phyloP scores from a whole-genome alignment of 2,888 invertebrate genomes.

The Cyclophora punctaria region DNA sequence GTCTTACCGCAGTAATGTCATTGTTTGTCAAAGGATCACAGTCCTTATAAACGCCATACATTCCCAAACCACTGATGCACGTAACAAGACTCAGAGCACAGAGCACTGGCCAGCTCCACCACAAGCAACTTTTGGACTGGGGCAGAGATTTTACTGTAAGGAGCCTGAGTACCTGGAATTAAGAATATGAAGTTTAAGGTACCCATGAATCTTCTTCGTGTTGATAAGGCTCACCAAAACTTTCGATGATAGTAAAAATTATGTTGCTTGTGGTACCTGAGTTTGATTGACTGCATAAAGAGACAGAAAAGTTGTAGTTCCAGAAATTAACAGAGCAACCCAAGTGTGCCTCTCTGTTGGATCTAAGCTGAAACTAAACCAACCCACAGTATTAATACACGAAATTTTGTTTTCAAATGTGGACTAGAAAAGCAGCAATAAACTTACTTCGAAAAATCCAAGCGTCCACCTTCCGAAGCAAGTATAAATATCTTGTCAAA shows the following conservation, averaged over 20 bases:
- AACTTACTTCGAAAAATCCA: slow-evolving; percentile 80
- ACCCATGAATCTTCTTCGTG: background rate
- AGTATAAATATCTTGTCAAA: slow-evolving; percentile 81
- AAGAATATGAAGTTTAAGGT: background rate
- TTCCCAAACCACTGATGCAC: slow-evolving; percentile 85
- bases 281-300: slow-evolving; percentile 92
- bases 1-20: slow-evolving; percentile 73
- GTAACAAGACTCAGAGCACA: slow-evolving; percentile 82
- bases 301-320: slow-evolving; percentile 84
- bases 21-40: slow-evolving; percentile 85
- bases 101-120: slow-evolving; percentile 88
- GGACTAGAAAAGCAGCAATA: slow-evolving; percentile 1
- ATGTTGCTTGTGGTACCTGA: slow-evolving; percentile 48
- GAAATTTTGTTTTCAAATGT: too few species aligned
- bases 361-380: slow-evolving; percentile 80
- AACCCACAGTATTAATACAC: slow-evolving; percentile 14
- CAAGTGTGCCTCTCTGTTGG: slow-evolving; percentile 89
- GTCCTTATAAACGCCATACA: slow-evolving; percentile 86
- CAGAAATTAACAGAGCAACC: slow-evolving; percentile 87
- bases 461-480: slow-evolving; percentile 80
- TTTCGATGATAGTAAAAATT: background rate
- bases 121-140: slow-evolving; percentile 81
- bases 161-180: slow-evolving; percentile 77
- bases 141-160: slow-evolving; percentile 81
- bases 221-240: background rate